Conservation (phyloP, 2,113 vertebrate species). For the Oncorhynchus kisutch region DNA sequence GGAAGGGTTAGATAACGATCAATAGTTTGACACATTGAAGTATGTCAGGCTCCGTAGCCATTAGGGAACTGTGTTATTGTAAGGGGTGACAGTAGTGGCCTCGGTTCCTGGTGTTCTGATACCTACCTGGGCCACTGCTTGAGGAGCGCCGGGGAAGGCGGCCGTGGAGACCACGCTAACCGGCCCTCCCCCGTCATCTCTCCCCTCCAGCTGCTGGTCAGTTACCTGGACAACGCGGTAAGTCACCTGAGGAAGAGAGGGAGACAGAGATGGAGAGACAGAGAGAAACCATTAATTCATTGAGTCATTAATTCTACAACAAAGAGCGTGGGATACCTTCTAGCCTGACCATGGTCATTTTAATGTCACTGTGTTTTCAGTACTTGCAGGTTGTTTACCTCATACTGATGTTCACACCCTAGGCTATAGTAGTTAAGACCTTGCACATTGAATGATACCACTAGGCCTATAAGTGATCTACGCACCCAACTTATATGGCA, state of each 20-base stretch:
- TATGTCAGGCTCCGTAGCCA: neutral
- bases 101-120: neutral
- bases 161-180: slow-evolving; percentile 86
- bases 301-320: no score
- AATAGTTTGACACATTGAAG: neutral
- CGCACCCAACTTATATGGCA: slow-evolving; percentile 32
- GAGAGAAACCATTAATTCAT: neutral
- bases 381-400: no score
- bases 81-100: neutral
- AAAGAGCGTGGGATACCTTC: neutral
- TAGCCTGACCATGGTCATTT: neutral
- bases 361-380: no score
- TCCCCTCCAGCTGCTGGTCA: slow-evolving; percentile 81
- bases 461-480: slow-evolving; percentile 21
- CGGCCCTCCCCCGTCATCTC: slow-evolving; percentile 76
- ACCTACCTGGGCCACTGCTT: slow-evolving; percentile 83
- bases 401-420: no score
- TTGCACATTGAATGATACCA: slow-evolving; percentile 22
- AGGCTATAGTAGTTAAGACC: neutral
- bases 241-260: slow-evolving; percentile 75
- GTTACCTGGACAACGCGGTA: slow-evolving; percentile 89
- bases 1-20: neutral
- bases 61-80: neutral
- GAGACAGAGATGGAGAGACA: neutral
- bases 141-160: slow-evolving; percentile 76